Conservation (phyloP, 2,113 vertebrate genomes). For the Dasyurus viverrinus region DNA sequence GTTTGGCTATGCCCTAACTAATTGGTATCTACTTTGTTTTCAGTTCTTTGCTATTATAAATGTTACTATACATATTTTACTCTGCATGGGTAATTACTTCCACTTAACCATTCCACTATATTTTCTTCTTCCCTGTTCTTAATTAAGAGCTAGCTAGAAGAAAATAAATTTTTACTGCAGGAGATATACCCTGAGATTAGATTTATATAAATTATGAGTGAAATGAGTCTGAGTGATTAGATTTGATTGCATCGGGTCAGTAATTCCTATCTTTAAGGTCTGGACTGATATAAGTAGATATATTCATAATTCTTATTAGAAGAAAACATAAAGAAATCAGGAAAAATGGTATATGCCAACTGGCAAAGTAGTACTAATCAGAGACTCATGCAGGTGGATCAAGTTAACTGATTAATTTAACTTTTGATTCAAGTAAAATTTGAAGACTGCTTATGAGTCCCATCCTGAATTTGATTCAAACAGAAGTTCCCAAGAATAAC, state of each 20-base stretch:
- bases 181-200: background rate
- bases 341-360: too few relatives aligned
- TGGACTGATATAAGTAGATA: background rate
- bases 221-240: rapidly evolving
- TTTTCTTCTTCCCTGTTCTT: background rate
- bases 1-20: background rate
- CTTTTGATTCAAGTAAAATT: too few relatives aligned
- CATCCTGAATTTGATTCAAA: too few relatives aligned
- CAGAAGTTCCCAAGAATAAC: background rate
- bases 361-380: background rate
- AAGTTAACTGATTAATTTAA: background rate
- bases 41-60: background rate
- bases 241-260: rapidly evolving
- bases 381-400: background rate
- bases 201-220: background rate
- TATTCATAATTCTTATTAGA: background rate
- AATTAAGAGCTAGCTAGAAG: background rate
- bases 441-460: background rate
- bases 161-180: background rate
- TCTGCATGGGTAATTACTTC: background rate
- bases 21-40: background rate
- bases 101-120: background rate
- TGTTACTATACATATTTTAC: background rate
- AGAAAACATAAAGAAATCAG: background rate
- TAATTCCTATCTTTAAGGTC: too few relatives aligned